Evolutionary conservation across 35 echinoderm and acorn worm species (phyloP), one percentile per base, ranked within the genome.

Genomic region (Ophiothrix spiculata): DNA sequence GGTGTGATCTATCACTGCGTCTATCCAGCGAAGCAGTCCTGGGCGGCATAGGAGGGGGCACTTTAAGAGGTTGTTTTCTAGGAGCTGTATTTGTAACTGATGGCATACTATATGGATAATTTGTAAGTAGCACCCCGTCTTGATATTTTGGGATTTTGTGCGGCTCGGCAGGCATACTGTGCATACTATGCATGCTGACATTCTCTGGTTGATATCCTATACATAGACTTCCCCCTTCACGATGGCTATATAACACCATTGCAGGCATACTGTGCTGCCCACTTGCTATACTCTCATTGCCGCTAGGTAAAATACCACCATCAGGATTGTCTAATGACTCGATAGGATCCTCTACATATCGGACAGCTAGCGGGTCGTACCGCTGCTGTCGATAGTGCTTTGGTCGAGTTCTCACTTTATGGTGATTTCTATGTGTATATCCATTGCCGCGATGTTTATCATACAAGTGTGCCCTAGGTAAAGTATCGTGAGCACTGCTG

Each of bases 401-500:
- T 25, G 78, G 75, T 16, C 94, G 87, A 69, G 79, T 93, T 32
- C 94, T 40, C 14, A 79, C 92, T 45, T 92, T 87, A 60, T 87
- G 90, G 56, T 91, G 85, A 16, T 90, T 90, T 31, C 87, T 78
- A n/a, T 86, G 82, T 0, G 56, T 32, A 12, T 90, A 88, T 21
- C 90, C 88, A 25, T 87, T 88, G 32, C 91, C 91, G 21, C 85
- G 79, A 40, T 75, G 60, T 54, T 92, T 88, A 35, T 85, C 90
- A 35, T 86, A 86, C 56, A 76, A 63, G 79, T 86, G 92, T 32
- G 84, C 83, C 0, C 80, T 77, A 34, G 77, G 77, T 12, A 86
- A 36, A 33, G 79, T 93, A 23, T 93, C 94, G 39, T 90, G 91
- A n/a, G 94, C 93, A 74, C 91, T 97, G 41, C 88, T 97, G 87